Conservation (phyloP, 1,140 invertebrate species). For the Drosophila ananassae region DNA sequence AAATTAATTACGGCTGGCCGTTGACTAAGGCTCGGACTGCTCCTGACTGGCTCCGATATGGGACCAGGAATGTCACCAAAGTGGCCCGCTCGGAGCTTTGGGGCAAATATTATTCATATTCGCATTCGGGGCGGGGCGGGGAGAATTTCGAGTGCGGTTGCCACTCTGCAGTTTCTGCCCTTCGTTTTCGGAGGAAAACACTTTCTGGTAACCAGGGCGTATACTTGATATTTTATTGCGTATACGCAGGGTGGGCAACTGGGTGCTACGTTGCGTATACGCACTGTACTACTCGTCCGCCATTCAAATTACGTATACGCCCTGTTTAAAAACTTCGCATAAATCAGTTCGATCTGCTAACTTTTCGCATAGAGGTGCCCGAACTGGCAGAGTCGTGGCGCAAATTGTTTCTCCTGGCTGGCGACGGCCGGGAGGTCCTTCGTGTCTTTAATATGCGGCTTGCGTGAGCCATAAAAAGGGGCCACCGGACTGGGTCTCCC, state of each 20-base stretch:
- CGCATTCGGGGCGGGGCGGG: too few species aligned
- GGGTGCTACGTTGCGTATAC: too few species aligned
- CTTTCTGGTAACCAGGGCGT: too few species aligned
- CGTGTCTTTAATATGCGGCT: conserved; percentile 64
- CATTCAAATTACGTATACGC: conserved; percentile 13
- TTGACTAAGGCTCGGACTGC: neutral
- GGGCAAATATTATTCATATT: neutral
- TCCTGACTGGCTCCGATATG: neutral
- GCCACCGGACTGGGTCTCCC: conserved; percentile 12
- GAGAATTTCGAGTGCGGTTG: too few species aligned
- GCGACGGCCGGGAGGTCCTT: conserved; percentile 17
- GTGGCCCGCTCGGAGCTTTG: neutral
- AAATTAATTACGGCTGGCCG: conserved; percentile 70
- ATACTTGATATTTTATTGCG: neutral
- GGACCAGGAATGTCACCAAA: neutral
- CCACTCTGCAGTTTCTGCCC: too few species aligned
- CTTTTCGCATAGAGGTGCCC: conserved; percentile 21
- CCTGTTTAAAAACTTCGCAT: neutral
- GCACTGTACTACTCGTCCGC: too few species aligned
- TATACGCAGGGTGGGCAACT: conserved; percentile 3
- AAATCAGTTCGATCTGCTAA: conserved; percentile 1
- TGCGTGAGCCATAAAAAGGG: conserved; percentile 57
- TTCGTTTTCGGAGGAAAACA: too few species aligned
- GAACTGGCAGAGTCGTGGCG: conserved; percentile 7
- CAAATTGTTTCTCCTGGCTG: conserved; percentile 35